phyloP scores from a whole-genome alignment of 2,888 invertebrate genomes.

The Caenorhabditis japonica region DNA sequence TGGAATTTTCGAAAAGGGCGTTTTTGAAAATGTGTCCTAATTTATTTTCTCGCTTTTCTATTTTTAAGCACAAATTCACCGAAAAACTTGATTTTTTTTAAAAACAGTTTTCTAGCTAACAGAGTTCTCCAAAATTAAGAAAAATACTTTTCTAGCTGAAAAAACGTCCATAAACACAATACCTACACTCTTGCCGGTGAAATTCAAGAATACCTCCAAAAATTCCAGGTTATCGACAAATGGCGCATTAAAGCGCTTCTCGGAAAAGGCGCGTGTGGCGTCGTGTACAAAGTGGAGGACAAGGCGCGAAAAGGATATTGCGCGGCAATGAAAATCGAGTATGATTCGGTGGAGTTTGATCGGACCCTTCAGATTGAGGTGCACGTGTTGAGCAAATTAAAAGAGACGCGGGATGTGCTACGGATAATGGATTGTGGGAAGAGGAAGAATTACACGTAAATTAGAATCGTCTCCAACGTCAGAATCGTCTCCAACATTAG shows the following conservation, averaged over 20 bases:
- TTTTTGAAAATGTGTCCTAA: no score
- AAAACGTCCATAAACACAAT: no score
- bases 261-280: conserved; percentile 52
- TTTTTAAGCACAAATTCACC: no score
- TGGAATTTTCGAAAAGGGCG: no score
- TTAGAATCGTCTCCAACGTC: background rate
- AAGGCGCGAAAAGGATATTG: conserved; percentile 35
- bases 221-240: conserved; percentile 35
- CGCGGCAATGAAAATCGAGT: conserved; percentile 56
- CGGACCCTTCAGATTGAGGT: conserved; percentile 48
- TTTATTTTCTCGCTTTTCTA: no score
- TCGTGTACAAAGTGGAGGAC: conserved; percentile 52
- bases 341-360: conserved; percentile 38
- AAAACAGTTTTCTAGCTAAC: no score
- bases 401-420: conserved; percentile 26
- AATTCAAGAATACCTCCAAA: no score
- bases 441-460: conserved; percentile 36
- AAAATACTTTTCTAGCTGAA: no score
- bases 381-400: conserved; percentile 41
- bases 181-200: no score
- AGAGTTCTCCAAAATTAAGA: no score
- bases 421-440: conserved; percentile 47
- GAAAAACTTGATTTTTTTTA: no score
- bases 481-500: background rate
- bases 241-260: conserved; percentile 43